Conservation (phyloP, 2,797 vertebrate species). For the Aeoliscus strigatus region DNA sequence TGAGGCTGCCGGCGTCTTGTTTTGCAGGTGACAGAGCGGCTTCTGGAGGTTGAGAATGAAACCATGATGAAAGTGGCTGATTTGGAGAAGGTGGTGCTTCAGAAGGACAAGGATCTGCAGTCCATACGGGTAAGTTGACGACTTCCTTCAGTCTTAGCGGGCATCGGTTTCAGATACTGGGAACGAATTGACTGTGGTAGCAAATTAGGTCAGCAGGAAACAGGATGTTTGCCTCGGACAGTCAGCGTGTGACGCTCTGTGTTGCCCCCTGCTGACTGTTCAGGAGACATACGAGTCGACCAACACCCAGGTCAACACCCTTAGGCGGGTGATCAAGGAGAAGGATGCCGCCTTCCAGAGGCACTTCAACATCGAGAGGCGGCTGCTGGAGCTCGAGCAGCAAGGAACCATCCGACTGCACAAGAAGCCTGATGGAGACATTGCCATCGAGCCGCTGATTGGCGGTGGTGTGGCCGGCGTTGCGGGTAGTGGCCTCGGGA, state of each 20-base stretch:
- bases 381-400: slow-evolving; percentile 73
- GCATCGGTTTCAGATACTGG: slow-evolving; percentile 40
- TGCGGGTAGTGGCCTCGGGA: slow-evolving; percentile 26
- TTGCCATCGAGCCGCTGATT: slow-evolving; percentile 70
- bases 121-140: slow-evolving; percentile 78
- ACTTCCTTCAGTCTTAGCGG: slow-evolving; percentile 8
- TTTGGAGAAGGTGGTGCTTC: slow-evolving; percentile 89
- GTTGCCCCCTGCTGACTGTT: slow-evolving; percentile 47
- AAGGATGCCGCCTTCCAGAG: slow-evolving; percentile 91
- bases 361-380: slow-evolving; percentile 80
- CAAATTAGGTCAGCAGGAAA: slow-evolving; percentile 62
- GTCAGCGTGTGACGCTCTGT: slow-evolving; percentile 47
- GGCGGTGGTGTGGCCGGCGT: slow-evolving; percentile 25
- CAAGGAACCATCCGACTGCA: slow-evolving; percentile 75
- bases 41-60: slow-evolving; percentile 95
- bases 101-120: slow-evolving; percentile 90
- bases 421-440: slow-evolving; percentile 77
- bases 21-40: slow-evolving; percentile 89
- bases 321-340: slow-evolving; percentile 90
- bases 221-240: slow-evolving; percentile 51
- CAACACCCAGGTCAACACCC: slow-evolving; percentile 89
- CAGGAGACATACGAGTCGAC: slow-evolving; percentile 93
- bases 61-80: slow-evolving; percentile 97
- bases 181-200: slow-evolving; percentile 47
- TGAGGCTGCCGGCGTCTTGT: slow-evolving; percentile 13